Evolutionary conservation across 1,140 invertebrate species (phyloP).

Genomic region (Liolophura sinensis): DNA sequence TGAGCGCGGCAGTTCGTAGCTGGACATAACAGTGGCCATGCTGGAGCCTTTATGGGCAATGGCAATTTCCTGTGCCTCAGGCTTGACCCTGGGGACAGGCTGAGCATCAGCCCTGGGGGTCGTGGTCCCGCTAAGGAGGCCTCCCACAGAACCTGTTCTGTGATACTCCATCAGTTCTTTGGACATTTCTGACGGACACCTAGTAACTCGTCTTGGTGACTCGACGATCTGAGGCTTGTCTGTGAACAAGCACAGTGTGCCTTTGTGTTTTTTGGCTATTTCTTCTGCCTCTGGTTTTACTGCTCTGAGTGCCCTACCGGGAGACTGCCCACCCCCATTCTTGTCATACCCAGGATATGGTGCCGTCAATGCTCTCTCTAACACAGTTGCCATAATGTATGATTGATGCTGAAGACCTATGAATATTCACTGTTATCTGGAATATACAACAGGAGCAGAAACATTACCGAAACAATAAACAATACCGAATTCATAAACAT

Average conservation of each 20-base stretch:
- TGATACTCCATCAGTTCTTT: conserved; percentile 36
- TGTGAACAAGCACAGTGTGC: not conserved
- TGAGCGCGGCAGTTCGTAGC: conserved; percentile 6
- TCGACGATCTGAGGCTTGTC: too few species aligned
- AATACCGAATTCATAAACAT: too few species aligned
- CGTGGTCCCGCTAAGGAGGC: conserved; percentile 34
- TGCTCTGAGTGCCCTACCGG: conserved; percentile 4
- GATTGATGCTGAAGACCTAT: too few species aligned
- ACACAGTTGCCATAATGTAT: too few species aligned
- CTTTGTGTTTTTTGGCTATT: conserved; percentile 9
- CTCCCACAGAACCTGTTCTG: conserved; percentile 36
- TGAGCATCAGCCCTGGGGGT: conserved; percentile 33
- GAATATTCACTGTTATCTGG: too few species aligned
- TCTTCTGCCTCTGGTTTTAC: conserved; percentile 20
- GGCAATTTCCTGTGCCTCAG: conserved; percentile 36
- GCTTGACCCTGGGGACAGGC: conserved; percentile 34
- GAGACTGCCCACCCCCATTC: conserved; percentile 30
- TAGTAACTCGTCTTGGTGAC: conserved; percentile 33
- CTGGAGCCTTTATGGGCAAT: conserved; percentile 34
- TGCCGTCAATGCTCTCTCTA: not conserved
- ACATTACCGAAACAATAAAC: too few species aligned
- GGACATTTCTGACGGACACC: conserved; percentile 34
- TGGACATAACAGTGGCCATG: not conserved
- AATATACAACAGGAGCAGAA: too few species aligned
- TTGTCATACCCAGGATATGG: conserved; percentile 48